A percentile compares a stretch with the other conserved stretches of the same genome.
Conservation (phyloP, 1,140 invertebrate species). For the Aphelinus certus region DNA sequence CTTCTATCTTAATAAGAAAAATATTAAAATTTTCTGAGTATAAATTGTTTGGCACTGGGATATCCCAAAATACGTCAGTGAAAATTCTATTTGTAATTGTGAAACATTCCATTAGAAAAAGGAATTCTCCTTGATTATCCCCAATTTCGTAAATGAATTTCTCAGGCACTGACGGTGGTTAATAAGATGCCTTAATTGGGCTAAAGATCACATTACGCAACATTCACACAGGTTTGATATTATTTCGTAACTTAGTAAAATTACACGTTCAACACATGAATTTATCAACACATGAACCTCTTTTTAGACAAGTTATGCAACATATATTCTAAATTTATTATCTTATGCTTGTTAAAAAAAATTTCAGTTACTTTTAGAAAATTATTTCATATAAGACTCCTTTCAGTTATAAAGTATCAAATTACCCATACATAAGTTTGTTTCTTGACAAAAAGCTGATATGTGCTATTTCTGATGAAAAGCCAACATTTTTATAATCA, state of each 20-base stretch:
- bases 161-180: slow-evolving; percentile 35
- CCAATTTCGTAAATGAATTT: not conserved
- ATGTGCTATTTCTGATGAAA: not conserved
- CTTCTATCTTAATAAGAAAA: slow-evolving; percentile 2
- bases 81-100: not conserved
- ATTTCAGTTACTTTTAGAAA: not conserved
- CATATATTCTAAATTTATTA: no score
- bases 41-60: slow-evolving; percentile 29
- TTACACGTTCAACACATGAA: not conserved
- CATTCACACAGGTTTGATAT: slow-evolving; percentile 32
- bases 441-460: not conserved
- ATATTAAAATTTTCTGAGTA: not conserved
- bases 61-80: slow-evolving; percentile 32
- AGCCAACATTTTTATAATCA: not conserved
- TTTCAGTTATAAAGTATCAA: not conserved
- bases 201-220: slow-evolving; percentile 27
- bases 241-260: slow-evolving; percentile 5
- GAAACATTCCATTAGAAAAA: slow-evolving; percentile 22
- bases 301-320: not conserved
- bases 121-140: not conserved
- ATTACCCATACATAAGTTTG: not conserved
- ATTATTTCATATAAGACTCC: not conserved
- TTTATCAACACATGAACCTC: not conserved
- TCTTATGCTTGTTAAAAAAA: no score
- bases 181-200: slow-evolving; percentile 18